phyloP scores from a whole-genome alignment of 30 jellyfish, hydroid and myxozoan species.

The Sanderia malayensis region DNA sequence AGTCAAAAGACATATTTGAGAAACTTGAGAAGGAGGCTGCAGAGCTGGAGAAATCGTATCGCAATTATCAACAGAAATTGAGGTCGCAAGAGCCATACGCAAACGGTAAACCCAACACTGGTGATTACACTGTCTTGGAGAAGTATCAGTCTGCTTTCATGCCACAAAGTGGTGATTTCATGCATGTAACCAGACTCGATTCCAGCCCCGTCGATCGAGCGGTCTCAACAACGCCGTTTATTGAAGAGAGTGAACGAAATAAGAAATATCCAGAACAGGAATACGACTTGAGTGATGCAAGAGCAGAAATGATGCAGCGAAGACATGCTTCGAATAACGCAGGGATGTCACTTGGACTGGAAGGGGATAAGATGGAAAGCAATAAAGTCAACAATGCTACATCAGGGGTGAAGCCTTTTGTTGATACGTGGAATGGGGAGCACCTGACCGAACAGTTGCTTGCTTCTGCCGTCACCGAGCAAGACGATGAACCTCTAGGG shows the following conservation, averaged over 20 bases:
- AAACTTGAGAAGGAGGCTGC: constrained; percentile 41
- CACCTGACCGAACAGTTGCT: constrained; percentile 51
- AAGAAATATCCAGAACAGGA: no score
- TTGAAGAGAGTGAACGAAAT: not conserved
- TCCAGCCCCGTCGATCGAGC: not conserved
- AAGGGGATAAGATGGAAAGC: not conserved
- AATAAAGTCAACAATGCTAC: not conserved
- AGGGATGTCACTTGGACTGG: not conserved
- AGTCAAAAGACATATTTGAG: constrained; percentile 13
- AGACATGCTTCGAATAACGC: not conserved
- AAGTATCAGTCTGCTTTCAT: constrained; percentile 11
- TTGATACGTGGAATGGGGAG: constrained; percentile 42
- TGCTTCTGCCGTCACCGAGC: constrained; percentile 35
- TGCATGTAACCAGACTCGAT: not conserved
- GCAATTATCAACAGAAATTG: constrained; percentile 19
- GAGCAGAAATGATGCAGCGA: not conserved
- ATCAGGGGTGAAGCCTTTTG: constrained; percentile 5
- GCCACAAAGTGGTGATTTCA: not conserved
- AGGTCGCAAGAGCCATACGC: not conserved
- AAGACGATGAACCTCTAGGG: constrained; percentile 8
- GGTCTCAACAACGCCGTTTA: not conserved
- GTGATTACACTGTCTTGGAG: constrained; percentile 33
- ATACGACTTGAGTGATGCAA: no score
- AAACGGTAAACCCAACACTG: constrained; percentile 28
- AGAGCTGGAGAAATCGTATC: constrained; percentile 30